phyloP scores from a whole-genome alignment of 1,140 invertebrate genomes.

The Cydia splendana region DNA sequence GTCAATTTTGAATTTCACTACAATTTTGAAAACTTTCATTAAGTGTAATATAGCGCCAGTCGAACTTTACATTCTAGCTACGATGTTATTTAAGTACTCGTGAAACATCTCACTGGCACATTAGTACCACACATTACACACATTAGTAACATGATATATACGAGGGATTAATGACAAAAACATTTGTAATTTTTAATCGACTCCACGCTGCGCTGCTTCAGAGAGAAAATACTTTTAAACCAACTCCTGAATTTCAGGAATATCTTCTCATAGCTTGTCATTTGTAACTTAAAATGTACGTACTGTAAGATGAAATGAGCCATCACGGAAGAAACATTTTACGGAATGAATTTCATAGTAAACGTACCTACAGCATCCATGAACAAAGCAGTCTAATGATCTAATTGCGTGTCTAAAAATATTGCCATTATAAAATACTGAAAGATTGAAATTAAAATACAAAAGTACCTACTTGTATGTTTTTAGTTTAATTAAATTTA shows the following conservation, averaged over 20 bases:
- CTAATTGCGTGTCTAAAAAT: conserved; percentile 4
- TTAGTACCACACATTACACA: no score
- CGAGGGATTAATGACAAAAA: no score
- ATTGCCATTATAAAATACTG: not conserved
- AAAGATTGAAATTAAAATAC: not conserved
- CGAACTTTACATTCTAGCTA: no score
- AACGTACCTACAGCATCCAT: not conserved
- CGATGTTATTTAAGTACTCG: no score
- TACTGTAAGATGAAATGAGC: not conserved
- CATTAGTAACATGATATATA: no score
- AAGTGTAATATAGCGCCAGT: no score
- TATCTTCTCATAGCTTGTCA: not conserved
- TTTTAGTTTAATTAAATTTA: not conserved
- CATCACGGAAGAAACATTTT: not conserved
- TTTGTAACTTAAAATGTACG: not conserved
- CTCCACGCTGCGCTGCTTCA: no score
- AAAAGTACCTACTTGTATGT: not conserved
- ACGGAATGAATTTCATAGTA: not conserved
- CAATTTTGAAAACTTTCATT: no score
- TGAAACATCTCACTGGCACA: no score
- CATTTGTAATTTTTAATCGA: no score
- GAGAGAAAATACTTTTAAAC: no score
- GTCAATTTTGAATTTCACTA: no score
- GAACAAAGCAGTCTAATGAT: conserved; percentile 17
- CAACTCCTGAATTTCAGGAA: not conserved